Evolutionary conservation across 2,797 vertebrate genomes (phyloP).

Genomic region (Todus mexicanus): DNA sequence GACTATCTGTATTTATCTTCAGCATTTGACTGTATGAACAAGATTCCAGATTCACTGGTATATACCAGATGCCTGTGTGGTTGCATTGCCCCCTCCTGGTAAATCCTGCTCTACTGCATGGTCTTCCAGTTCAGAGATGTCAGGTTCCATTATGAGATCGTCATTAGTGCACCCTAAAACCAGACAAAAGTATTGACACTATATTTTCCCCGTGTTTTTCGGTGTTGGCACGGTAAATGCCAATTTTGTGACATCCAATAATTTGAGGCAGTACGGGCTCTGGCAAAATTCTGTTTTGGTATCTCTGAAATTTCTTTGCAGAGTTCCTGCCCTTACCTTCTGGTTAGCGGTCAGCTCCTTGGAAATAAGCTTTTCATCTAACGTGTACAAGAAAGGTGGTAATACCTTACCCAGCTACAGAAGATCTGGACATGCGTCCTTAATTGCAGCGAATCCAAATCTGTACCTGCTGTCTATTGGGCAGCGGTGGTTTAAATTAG

Average conservation of each 20-base stretch:
- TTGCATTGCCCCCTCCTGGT: constrained; percentile 65
- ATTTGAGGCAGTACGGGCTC: neutral
- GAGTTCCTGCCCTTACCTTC: neutral
- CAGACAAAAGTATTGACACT: neutral
- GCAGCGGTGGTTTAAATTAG: neutral
- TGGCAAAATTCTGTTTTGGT: neutral
- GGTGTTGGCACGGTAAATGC: neutral
- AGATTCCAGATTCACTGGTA: neutral
- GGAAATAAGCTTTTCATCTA: neutral
- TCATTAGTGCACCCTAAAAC: neutral
- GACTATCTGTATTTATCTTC: neutral
- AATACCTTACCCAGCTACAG: neutral
- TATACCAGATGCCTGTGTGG: neutral
- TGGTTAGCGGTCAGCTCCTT: neutral
- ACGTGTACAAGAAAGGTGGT: neutral
- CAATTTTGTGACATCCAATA: neutral
- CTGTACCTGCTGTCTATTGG: neutral
- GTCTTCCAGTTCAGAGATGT: neutral
- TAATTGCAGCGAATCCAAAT: neutral
- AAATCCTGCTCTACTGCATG: neutral
- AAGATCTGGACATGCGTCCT: neutral
- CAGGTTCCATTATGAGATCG: neutral
- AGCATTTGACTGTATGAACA: neutral
- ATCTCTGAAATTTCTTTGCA: neutral
- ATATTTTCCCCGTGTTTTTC: neutral